A percentile compares a stretch with the other conserved stretches of the same genome.
These are phyloP conservation scores for Aphidius ervi DNA, from an alignment of 1,140 invertebrate genomes.

Conservation along the genomic window DNA sequence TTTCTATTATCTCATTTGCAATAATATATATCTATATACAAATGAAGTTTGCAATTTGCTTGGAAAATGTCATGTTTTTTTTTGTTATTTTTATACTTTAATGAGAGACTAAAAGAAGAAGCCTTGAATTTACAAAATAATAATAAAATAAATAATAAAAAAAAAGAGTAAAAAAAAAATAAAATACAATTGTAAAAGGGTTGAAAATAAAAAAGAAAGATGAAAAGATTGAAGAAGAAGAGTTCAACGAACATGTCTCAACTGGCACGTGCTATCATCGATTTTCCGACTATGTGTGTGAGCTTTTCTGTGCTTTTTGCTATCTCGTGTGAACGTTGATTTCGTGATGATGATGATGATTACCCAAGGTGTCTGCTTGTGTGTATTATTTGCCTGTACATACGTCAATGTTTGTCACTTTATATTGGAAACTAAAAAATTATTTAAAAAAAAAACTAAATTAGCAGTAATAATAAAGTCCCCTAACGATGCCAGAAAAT, in stretches of 20 bases:
- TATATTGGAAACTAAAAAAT: no score
- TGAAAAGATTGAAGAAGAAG: constrained; percentile 1
- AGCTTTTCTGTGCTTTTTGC: constrained; percentile 1
- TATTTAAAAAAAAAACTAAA: no score
- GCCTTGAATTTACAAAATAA: not conserved
- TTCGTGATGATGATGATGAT: constrained; percentile 11
- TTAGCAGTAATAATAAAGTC: no score
- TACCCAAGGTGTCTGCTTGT: constrained; percentile 13
- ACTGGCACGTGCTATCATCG: constrained; percentile 22
- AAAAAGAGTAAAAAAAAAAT: constrained; percentile 20
- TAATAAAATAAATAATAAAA: constrained; percentile 20
- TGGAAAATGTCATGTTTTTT: no score
- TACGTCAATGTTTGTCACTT: no score
- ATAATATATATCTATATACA: constrained; percentile 11
- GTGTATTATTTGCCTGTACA: no score
- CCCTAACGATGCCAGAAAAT: no score
- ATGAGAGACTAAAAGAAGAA: no score
- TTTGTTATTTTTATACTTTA: no score
- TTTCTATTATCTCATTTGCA: no score
- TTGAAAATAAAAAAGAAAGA: constrained; percentile 6
- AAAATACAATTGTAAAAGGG: constrained; percentile 7
- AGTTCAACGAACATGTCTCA: constrained; percentile 20
- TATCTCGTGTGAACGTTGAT: constrained; percentile 15
- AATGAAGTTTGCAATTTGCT: constrained; percentile 17
- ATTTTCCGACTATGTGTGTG: constrained; percentile 3